Evolutionary conservation across 2,113 vertebrate species (phyloP).

Genomic region (Ailurus styani): DNA sequence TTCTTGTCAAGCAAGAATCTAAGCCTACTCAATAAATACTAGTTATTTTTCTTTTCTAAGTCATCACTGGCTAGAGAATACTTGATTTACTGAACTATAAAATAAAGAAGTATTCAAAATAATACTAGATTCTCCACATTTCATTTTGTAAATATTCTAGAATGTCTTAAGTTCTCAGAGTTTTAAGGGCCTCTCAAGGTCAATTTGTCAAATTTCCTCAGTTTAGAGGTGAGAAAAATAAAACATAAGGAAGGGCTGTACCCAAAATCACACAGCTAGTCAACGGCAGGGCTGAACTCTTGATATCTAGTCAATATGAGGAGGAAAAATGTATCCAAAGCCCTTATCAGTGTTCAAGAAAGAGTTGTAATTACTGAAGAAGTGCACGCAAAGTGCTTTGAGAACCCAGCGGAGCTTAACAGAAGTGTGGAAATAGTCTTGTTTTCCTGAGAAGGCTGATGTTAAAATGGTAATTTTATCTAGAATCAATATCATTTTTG

Average conservation of each 20-base stretch:
- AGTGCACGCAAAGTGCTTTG: background rate
- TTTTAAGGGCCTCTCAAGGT: background rate
- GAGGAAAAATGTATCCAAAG: background rate
- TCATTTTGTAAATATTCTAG: background rate
- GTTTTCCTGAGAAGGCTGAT: background rate
- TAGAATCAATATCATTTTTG: background rate
- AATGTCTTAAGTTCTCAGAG: background rate
- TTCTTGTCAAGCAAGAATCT: background rate
- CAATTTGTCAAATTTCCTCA: background rate
- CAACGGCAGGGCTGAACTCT: background rate
- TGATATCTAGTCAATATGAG: background rate
- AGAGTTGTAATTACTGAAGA: background rate
- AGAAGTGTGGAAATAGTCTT: background rate
- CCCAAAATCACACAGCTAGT: background rate
- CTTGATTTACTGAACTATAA: background rate
- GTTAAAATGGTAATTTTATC: background rate
- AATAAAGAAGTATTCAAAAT: background rate
- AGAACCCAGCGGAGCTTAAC: background rate
- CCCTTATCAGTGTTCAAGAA: background rate
- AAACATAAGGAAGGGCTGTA: background rate
- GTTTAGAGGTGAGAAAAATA: background rate
- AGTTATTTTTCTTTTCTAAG: background rate
- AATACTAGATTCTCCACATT: background rate
- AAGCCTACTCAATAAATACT: background rate
- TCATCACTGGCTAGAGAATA: background rate